phyloP scores from a whole-genome alignment of 2,113 vertebrate species.

The Mesembrinibis cayennensis region DNA sequence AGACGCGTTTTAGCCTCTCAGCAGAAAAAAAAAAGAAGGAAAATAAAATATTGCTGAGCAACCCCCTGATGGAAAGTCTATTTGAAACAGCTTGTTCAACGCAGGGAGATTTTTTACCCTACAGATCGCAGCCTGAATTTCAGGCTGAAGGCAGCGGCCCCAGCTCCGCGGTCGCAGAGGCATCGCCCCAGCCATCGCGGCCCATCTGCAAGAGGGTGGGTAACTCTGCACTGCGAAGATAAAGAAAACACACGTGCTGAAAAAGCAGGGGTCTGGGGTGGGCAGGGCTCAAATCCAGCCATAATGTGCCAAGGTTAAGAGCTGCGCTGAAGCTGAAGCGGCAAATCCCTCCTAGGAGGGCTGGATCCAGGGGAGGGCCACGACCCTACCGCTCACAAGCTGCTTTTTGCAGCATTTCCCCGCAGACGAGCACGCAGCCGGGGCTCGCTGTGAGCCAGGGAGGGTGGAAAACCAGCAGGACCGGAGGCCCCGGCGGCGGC shows the following conservation, averaged over 20 bases:
- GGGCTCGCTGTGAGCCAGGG: fast-evolving
- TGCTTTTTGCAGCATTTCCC: not conserved
- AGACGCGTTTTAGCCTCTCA: not conserved
- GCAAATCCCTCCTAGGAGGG: not conserved
- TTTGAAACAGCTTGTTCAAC: not conserved
- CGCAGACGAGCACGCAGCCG: fast-evolving
- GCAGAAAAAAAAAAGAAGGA: not conserved
- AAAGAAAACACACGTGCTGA: not conserved
- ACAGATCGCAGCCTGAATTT: not conserved
- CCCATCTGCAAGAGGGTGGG: not conserved
- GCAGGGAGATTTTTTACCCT: not conserved
- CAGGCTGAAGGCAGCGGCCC: not conserved
- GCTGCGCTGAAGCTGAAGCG: not conserved
- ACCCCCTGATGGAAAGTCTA: not conserved
- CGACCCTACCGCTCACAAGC: not conserved
- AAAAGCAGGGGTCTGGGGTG: not conserved
- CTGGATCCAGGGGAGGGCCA: fast-evolving
- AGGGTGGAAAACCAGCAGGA: not conserved
- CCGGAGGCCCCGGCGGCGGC: not conserved
- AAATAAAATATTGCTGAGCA: constrained; percentile 27
- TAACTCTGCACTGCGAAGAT: not conserved
- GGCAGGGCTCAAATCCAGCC: not conserved
- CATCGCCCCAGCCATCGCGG: not conserved
- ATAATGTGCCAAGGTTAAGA: fast-evolving
- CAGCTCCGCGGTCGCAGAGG: not conserved